phyloP scores from a whole-genome alignment of 2,888 invertebrate species.

The Creontiades dilutus region DNA sequence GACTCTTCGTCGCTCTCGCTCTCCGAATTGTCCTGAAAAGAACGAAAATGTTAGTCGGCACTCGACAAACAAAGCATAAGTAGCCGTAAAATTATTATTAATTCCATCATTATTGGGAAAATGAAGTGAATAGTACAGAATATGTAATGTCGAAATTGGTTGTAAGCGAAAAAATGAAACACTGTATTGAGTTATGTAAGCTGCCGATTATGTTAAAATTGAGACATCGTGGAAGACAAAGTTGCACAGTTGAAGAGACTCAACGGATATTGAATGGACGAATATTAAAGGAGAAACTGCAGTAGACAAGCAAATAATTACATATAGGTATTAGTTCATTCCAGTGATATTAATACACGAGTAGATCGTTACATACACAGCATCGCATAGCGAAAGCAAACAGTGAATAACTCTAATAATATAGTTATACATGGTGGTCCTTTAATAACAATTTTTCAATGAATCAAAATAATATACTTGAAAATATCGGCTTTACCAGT shows the following conservation, averaged over 20 bases:
- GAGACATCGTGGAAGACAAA: neutral
- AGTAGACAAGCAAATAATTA: neutral
- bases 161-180: neutral
- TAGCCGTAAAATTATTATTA: conserved; percentile 13
- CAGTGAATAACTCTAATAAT: neutral
- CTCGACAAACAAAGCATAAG: conserved; percentile 48
- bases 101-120: neutral
- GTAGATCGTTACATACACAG: neutral
- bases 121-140: neutral
- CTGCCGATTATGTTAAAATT: neutral
- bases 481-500: too few relatives aligned
- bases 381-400: neutral
- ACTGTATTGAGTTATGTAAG: conserved; percentile 28
- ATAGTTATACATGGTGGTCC: too few relatives aligned
- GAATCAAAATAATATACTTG: too few relatives aligned
- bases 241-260: neutral
- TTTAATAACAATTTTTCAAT: too few relatives aligned
- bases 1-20: conserved; percentile 68
- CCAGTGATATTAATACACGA: neutral
- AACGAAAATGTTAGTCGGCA: conserved; percentile 65
- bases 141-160: neutral
- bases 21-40: conserved; percentile 63
- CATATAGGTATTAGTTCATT: neutral
- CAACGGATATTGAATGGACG: neutral
- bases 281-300: neutral